Percentiles rank a stretch among this genome's conserved stretches.
Evolutionary conservation across 2,113 vertebrate species (phyloP).

Genomic region (Argyrosomus japonicus): DNA sequence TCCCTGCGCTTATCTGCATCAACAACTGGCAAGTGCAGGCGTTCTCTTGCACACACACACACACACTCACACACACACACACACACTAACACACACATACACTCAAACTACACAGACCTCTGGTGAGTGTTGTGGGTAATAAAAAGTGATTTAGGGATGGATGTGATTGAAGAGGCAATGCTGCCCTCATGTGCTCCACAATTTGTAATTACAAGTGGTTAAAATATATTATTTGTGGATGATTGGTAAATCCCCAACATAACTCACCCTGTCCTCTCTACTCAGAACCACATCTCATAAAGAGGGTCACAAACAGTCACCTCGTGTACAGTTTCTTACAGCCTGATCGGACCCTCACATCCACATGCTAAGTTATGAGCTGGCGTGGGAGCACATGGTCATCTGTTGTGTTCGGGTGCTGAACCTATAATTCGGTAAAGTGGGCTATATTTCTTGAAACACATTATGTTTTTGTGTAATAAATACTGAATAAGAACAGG

Average conservation of each 20-base stretch:
- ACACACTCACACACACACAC: constrained; percentile 13
- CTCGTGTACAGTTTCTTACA: neutral
- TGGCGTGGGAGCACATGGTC: neutral
- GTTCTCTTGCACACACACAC: neutral
- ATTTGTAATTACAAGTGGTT: constrained; percentile 51
- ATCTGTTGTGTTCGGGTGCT: neutral
- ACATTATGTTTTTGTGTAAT: neutral
- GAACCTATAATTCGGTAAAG: neutral
- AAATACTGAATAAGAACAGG: neutral
- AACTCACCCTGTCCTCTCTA: constrained; percentile 29
- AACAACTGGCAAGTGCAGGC: constrained; percentile 60
- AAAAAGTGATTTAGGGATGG: constrained; percentile 59
- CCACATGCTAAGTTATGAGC: neutral
- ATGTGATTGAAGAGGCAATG: constrained; percentile 69
- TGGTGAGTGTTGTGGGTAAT: constrained; percentile 46
- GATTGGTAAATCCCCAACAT: constrained; percentile 52
- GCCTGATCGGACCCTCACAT: neutral
- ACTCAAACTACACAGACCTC: constrained; percentile 16
- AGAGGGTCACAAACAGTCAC: constrained; percentile 17
- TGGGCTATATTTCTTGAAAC: neutral
- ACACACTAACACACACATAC: constrained; percentile 4
- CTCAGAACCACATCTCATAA: constrained; percentile 4
- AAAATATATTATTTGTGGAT: constrained; percentile 38
- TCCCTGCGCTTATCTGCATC: constrained; percentile 76
- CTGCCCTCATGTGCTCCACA: constrained; percentile 78